Evolutionary conservation across 2,888 invertebrate species (phyloP).

Genomic region (Ommatoiulus sabulosus): DNA sequence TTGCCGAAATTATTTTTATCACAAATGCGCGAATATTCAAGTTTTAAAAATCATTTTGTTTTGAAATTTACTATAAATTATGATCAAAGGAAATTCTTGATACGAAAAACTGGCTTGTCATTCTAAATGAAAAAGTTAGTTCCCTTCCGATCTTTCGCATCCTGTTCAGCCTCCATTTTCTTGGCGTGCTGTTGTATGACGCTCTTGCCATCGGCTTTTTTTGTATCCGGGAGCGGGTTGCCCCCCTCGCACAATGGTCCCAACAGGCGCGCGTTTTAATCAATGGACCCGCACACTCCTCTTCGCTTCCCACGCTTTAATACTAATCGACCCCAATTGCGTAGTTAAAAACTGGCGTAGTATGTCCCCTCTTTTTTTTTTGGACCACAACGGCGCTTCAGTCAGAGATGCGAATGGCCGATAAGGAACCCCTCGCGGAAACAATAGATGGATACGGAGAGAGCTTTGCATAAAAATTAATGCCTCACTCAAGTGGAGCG

Average conservation of each 20-base stretch:
- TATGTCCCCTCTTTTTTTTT: background rate
- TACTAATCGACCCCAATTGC: slow-evolving; percentile 34
- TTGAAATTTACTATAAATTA: too few species aligned
- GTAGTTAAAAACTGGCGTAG: background rate
- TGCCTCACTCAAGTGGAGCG: background rate
- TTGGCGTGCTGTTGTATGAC: slow-evolving; percentile 5
- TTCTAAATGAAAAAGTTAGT: too few species aligned
- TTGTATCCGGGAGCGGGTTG: slow-evolving; percentile 4
- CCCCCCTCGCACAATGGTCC: background rate
- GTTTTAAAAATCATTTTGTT: too few species aligned
- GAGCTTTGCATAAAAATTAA: background rate
- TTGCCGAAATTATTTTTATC: too few species aligned
- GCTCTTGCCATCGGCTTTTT: background rate
- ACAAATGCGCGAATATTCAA: too few species aligned
- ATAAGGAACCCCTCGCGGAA: background rate
- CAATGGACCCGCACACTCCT: slow-evolving; percentile 15
- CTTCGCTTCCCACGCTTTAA: slow-evolving; percentile 23
- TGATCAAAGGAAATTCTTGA: too few species aligned
- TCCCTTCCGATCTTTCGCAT: background rate
- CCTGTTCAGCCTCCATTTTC: background rate
- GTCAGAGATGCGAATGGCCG: background rate
- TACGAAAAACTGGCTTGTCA: too few species aligned
- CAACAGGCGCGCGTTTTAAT: background rate
- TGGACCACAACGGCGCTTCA: background rate
- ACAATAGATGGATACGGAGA: background rate